phyloP scores from a whole-genome alignment of 2,888 invertebrate species.

The Pristionchus maxplancki region DNA sequence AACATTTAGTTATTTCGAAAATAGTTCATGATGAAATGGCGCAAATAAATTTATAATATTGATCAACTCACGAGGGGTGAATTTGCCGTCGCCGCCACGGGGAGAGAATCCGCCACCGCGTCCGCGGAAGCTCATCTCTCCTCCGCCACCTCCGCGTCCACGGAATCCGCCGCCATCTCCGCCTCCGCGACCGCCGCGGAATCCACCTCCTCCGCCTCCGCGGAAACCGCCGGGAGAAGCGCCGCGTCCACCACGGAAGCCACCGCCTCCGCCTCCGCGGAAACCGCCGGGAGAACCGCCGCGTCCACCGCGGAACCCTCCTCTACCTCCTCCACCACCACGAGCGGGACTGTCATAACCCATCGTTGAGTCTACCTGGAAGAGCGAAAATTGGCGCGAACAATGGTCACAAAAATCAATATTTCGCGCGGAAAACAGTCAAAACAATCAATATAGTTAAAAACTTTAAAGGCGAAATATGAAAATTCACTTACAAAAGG shows the following conservation, averaged over 20 bases:
- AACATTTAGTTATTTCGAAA: neutral
- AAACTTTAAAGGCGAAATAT: neutral
- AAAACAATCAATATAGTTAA: neutral
- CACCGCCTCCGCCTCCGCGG: conserved; percentile 53
- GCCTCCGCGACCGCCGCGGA: conserved; percentile 45
- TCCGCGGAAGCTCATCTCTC: conserved; percentile 55
- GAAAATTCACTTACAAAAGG: neutral
- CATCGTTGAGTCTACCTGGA: conserved; percentile 54
- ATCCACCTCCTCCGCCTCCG: no score
- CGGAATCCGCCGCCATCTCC: conserved; percentile 43
- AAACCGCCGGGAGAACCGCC: conserved; percentile 52
- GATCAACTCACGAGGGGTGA: conserved; percentile 46
- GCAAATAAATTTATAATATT: neutral
- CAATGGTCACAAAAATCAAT: conserved; percentile 15
- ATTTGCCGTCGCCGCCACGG: conserved; percentile 55
- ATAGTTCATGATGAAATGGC: neutral
- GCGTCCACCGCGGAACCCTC: conserved; percentile 52
- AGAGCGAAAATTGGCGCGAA: neutral
- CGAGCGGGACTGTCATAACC: conserved; percentile 65
- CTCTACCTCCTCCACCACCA: conserved; percentile 55
- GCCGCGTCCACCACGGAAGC: conserved; percentile 49
- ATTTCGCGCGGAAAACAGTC: neutral
- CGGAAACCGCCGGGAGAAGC: conserved; percentile 51
- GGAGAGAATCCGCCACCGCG: conserved; percentile 52
- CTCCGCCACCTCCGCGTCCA: conserved; percentile 43